Conservation (phyloP, 1,140 invertebrate genomes). For the Nautilus pompilius region DNA sequence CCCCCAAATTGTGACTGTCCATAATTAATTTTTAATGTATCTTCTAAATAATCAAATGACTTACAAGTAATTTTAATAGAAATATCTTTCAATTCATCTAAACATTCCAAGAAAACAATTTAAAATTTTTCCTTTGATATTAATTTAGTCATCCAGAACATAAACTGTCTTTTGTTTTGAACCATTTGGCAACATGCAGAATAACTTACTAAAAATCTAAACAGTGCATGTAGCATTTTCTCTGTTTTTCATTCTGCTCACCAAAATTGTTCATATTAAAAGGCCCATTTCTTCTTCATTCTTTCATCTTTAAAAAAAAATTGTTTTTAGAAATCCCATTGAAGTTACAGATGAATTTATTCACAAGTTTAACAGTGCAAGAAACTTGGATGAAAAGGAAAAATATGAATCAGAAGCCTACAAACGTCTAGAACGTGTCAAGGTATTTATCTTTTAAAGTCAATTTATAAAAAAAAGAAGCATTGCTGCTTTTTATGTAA, state of each 20-base stretch:
- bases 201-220: neutral
- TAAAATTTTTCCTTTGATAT: neutral
- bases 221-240: neutral
- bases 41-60: no score
- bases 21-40: no score
- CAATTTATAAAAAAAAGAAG: no score
- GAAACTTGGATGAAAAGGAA: conserved; percentile 34
- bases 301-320: neutral
- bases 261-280: no score
- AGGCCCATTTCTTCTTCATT: neutral
- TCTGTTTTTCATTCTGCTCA: no score
- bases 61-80: no score
- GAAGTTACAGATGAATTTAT: conserved; percentile 54
- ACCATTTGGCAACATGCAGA: neutral
- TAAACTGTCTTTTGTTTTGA: neutral
- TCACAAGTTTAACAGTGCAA: conserved; percentile 45
- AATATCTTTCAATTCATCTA: no score
- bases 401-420: conserved; percentile 44
- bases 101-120: no score
- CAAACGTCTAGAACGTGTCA: conserved; percentile 52
- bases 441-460: no score
- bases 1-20: no score
- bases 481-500: neutral
- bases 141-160: neutral
- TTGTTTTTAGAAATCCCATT: conserved; percentile 43